Conservation (phyloP, 37 sponge, comb jelly and placozoan species). For the Oscarella lobularis region DNA sequence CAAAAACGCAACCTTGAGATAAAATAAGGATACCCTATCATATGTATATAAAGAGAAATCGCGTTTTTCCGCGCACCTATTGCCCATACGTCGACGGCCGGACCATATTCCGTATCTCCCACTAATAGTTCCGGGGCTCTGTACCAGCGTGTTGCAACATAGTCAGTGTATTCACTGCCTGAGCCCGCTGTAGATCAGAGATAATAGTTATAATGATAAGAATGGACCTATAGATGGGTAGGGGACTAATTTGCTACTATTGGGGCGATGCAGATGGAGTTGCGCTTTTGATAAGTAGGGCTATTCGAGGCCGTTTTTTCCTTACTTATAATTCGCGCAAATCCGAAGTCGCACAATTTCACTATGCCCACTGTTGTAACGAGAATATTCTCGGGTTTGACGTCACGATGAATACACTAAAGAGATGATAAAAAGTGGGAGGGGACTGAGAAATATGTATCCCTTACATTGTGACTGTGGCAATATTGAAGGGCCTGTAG, state of each 20-base stretch:
- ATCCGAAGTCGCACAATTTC: constrained; percentile 96
- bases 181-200: constrained; percentile 50
- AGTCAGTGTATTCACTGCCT: constrained; percentile 93
- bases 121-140: constrained; percentile 93
- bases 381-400: constrained; percentile 97
- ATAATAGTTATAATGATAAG: no score
- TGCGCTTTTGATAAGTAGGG: no score
- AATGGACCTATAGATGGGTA: no score
- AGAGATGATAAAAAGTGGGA: not conserved
- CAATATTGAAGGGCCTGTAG: constrained; percentile 78
- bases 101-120: constrained; percentile 93
- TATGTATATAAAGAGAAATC: no score
- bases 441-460: no score
- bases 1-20: constrained; percentile 81
- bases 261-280: no score
- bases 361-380: constrained; percentile 74
- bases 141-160: constrained; percentile 97
- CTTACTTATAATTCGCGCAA: constrained; percentile 84
- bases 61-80: no score
- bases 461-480: constrained; percentile 79
- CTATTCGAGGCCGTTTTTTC: no score
- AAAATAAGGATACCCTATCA: no score
- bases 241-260: no score
- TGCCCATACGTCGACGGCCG: constrained; percentile 96
- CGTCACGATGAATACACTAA: constrained; percentile 88